Base-by-base conservation (phyloP, 2,888 invertebrate genomes). In the Hypselothyrea guttata region DNA sequence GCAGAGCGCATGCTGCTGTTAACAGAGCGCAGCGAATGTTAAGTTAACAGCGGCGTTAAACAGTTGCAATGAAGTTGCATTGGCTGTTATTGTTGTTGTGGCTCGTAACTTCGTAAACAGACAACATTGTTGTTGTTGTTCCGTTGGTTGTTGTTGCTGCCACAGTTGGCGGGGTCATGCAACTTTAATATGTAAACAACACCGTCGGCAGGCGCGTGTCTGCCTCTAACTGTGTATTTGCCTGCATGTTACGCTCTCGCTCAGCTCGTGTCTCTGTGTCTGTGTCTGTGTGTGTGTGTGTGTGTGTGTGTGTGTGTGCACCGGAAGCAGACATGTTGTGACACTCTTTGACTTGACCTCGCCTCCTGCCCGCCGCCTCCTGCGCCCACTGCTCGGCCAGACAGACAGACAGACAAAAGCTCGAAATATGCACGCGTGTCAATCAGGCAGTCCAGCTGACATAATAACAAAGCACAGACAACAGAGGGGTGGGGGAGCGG, bases 101-200 rank as follows among this genome's bases (percentile, higher is more conserved):
- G 28, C 9, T 7, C 28, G 22, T 22, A 22, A 22, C 22, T 22
- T 22, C 22, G 22, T 22, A 22, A 22, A 22, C 22, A 22, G 22
- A 22, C 22, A 22, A 22, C 22, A 22, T 28, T 49, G 52, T 15
- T 48, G 52, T 30, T 53, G 48, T 28, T 31, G 44, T 31, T 33
- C n/a, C n/a, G n/a, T n/a, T n/a, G n/a, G 44, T 30, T 49, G 51
- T 28, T 66, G 60, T 27, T 56, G 64, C 41, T 56, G 70, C 51
- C 62, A 71, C 63, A 64, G 61, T 69, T 67, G 62, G 58, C 74
- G 79, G 86, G 82, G 87, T 87, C 88, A 87, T 88, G 86, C 86
- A 87, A 87, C 84, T 87, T 88, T 86, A 87, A 87, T 84, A 75
- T 76, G 86, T 87, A 87, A 88, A 88, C 88, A 87, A 87, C 84